Evolutionary conservation across 1,140 invertebrate species (phyloP).

Genomic region (Scaptomyza montana): DNA sequence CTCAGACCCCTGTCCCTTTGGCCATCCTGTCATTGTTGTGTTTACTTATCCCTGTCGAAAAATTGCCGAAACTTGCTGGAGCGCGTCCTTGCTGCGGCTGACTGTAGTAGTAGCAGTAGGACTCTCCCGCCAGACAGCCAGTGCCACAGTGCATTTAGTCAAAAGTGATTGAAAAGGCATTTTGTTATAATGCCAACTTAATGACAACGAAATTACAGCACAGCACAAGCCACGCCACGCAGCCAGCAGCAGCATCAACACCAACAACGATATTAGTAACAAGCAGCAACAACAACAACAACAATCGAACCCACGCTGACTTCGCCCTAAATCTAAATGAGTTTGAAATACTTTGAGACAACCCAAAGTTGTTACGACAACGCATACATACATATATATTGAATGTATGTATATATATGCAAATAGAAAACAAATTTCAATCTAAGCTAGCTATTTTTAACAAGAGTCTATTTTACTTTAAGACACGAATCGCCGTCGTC

Average conservation of each 20-base stretch:
- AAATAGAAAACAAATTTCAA: conserved; percentile 18
- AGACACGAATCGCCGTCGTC: conserved; percentile 23
- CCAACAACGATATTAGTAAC: neutral
- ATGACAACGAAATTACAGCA: conserved; percentile 81
- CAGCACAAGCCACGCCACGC: conserved; percentile 67
- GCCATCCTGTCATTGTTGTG: conserved; percentile 61
- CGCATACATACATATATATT: conserved; percentile 1
- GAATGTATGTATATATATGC: conserved; percentile 8
- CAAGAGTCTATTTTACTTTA: neutral
- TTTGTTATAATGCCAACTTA: conserved; percentile 83
- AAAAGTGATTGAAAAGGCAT: conserved; percentile 83
- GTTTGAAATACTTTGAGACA: conserved; percentile 56
- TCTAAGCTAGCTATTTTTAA: conserved; percentile 18
- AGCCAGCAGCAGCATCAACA: conserved; percentile 2
- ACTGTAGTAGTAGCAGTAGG: conserved; percentile 15
- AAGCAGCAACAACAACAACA: conserved; percentile 9
- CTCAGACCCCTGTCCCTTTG: conserved; percentile 17
- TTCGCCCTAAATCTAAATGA: conserved; percentile 40
- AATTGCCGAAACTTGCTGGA: conserved; percentile 69
- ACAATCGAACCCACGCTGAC: conserved; percentile 22
- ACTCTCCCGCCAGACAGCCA: conserved; percentile 24
- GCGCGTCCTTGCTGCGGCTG: conserved; percentile 46
- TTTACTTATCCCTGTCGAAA: conserved; percentile 78
- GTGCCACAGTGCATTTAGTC: conserved; percentile 67
- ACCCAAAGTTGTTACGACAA: conserved; percentile 37